phyloP scores from a whole-genome alignment of 1,140 invertebrate genomes.

The Araneus ventricosus region DNA sequence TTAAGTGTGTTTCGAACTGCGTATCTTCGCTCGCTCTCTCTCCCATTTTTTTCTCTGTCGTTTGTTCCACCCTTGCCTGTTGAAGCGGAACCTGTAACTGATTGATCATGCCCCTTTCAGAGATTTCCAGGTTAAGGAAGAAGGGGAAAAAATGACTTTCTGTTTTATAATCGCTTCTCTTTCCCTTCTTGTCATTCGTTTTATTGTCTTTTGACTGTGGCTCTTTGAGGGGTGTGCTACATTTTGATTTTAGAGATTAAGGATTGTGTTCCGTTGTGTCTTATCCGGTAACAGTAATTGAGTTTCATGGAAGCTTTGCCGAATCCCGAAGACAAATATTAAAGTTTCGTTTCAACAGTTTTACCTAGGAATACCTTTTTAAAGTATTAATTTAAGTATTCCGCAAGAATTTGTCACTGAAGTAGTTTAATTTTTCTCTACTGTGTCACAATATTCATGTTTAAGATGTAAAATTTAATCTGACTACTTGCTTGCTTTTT shows the following conservation, averaged over 20 bases:
- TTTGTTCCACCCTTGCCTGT: not conserved
- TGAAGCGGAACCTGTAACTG: constrained; percentile 15
- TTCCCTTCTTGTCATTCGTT: not conserved
- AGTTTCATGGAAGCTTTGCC: not conserved
- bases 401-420: too few relatives aligned
- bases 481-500: too few relatives aligned
- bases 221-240: not conserved
- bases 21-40: not conserved
- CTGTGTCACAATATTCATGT: too few relatives aligned
- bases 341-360: too few relatives aligned
- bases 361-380: too few relatives aligned
- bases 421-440: too few relatives aligned
- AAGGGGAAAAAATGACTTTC: not conserved
- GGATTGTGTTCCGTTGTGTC: not conserved
- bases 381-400: too few relatives aligned
- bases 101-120: constrained; percentile 15
- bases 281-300: not conserved
- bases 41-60: not conserved
- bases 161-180: constrained; percentile 10
- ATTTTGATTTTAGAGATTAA: constrained; percentile 16
- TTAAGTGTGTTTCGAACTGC: constrained; percentile 25
- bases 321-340: too few relatives aligned
- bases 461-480: too few relatives aligned
- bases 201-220: not conserved
- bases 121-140: not conserved